phyloP scores from a whole-genome alignment of 2,113 vertebrate species.

The Indicator indicator region DNA sequence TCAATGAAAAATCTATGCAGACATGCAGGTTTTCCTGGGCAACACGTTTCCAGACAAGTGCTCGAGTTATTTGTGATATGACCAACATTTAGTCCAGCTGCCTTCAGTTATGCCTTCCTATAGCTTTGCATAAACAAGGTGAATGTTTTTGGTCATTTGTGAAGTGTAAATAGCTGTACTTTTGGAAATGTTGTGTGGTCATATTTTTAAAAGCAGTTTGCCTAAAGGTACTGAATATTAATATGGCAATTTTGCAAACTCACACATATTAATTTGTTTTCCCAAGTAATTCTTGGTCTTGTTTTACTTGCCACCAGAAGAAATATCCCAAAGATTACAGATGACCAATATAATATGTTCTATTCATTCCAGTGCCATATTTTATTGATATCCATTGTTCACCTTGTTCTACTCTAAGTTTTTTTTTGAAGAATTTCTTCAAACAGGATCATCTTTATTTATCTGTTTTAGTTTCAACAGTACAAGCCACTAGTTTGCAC shows the following conservation, averaged over 20 bases:
- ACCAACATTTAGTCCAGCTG: background rate
- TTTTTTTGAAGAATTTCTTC: background rate
- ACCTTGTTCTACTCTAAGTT: background rate
- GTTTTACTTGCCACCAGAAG: background rate
- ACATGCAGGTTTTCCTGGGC: background rate
- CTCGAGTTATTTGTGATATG: background rate
- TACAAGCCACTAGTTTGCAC: background rate
- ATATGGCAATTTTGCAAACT: background rate
- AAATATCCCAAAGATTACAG: background rate
- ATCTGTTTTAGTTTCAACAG: background rate
- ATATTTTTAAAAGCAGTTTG: constrained; percentile 3
- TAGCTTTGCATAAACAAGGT: background rate
- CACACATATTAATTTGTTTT: background rate
- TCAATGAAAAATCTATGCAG: background rate
- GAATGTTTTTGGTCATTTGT: background rate
- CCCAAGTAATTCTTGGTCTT: background rate
- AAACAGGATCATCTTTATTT: background rate
- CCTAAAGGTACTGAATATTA: background rate
- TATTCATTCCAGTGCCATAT: background rate
- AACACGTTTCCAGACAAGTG: background rate
- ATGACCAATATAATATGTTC: background rate
- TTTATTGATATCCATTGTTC: background rate
- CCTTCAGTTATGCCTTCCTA: background rate
- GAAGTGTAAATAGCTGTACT: background rate
- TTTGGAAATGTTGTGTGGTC: background rate